Evolutionary conservation across 2,888 invertebrate genomes (phyloP).

Genomic region (Tipula vernalis): DNA sequence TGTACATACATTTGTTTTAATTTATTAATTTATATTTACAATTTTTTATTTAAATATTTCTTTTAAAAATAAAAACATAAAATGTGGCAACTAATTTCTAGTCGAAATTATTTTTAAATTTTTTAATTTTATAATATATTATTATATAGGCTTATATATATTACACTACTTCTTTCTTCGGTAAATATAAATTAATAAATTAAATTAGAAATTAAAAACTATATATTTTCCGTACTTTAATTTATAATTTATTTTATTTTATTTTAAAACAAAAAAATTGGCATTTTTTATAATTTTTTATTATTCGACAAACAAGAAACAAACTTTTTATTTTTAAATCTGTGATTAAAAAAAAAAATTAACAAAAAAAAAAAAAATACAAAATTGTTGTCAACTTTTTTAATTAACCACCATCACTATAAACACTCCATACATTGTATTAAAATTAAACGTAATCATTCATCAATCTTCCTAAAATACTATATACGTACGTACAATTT

Average conservation of each 20-base stretch:
- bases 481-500: neutral
- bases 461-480: neutral
- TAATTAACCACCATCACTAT: neutral
- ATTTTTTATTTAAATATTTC: neutral
- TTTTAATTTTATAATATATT: neutral
- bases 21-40: slow-evolving; percentile 4
- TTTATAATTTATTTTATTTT: neutral
- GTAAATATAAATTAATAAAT: slow-evolving; percentile 4
- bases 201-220: neutral
- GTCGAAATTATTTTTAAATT: neutral
- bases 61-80: neutral
- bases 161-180: neutral
- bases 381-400: neutral
- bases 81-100: neutral
- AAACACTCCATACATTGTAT: neutral
- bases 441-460: neutral
- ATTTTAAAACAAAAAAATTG: neutral
- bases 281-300: neutral
- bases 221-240: neutral
- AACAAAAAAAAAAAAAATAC: neutral
- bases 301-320: neutral
- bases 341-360: neutral
- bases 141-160: neutral
- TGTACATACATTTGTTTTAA: neutral
- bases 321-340: neutral